Evolutionary conservation across 2,888 invertebrate genomes (phyloP).

Genomic region (Chrysotoxum bicinctum): DNA sequence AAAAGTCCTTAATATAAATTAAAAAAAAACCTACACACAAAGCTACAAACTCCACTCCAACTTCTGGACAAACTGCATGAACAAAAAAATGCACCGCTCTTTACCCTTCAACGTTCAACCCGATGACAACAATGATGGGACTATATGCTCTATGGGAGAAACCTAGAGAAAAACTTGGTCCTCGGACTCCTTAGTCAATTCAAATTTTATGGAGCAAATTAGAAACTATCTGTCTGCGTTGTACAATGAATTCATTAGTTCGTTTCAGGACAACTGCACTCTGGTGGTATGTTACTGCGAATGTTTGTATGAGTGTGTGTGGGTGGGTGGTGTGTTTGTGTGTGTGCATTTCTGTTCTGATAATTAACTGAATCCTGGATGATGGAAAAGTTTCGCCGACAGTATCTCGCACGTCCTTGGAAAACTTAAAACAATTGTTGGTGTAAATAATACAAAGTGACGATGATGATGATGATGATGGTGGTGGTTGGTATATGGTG

Average conservation of each 20-base stretch:
- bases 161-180: constrained; percentile 62
- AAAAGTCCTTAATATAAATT: constrained; percentile 21
- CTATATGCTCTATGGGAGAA: constrained; percentile 5
- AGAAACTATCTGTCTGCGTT: constrained; percentile 72
- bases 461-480: constrained; percentile 29
- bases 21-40: constrained; percentile 15
- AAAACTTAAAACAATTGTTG: constrained; percentile 66
- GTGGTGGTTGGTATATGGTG: background rate
- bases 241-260: constrained; percentile 72
- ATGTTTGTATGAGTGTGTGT: background rate
- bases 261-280: constrained; percentile 53
- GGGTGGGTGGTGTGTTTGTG: background rate
- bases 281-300: constrained; percentile 1
- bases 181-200: constrained; percentile 69
- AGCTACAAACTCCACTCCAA: constrained; percentile 9
- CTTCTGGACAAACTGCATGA: constrained; percentile 40
- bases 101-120: background rate
- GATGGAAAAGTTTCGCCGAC: constrained; percentile 67
- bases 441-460: constrained; percentile 68
- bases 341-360: constrained; percentile 36
- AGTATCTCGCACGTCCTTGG: constrained; percentile 57
- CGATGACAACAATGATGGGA: constrained; percentile 27
- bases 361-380: constrained; percentile 70
- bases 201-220: constrained; percentile 72
- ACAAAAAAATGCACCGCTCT: constrained; percentile 16